Evolutionary conservation across 2,113 vertebrate species (phyloP), one percentile per base, ranked within the genome.

Genomic region (Hyperopisus bebe): DNA sequence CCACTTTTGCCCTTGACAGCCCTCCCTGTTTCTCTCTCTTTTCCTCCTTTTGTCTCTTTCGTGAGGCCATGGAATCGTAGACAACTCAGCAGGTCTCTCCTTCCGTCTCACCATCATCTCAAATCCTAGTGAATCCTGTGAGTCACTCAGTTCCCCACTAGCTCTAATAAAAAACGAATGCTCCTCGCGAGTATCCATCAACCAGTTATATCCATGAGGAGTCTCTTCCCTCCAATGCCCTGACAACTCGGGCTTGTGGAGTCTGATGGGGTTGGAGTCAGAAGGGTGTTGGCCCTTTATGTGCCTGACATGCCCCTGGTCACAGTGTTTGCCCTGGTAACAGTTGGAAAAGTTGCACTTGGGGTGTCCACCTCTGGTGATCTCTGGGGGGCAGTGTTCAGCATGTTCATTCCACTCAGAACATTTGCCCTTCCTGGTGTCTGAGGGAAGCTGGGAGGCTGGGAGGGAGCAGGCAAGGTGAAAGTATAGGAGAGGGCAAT

Each of bases 201-300:
- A 87, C 0, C 80, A 44, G 11, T 89, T 7, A 3, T n/a, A 51
- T 2, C 10, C 91, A 86, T 74, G 0, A 0, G 0, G 42, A 51
- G 10, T 91, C 53, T 11, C 47, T 44, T 0, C 66, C 0, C 0
- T 0, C 66, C 24, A 42, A 90, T 46, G 85, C 46, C 94, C 93
- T 46, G 91, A 83, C 27, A 91, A 74, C 50, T 94, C 91, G 89
- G 92, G 55, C 42, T 95, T 92, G 48, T 92, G 90, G 89, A 92
- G 94, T 70, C 94, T 96, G 91, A 94, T 94, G 94, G 93, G 92
- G 90, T 91, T 91, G 86, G 93, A 94, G 91, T 97, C 97, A 58
- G 94, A 94, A 1, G 93, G 88, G 90, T 92, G 88, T 90, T 82
- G 92, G 53, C 91, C 92, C 21, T 3, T 90, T 48, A 90, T 88